These are phyloP conservation scores for Lethocerus indicus DNA, from an alignment of 1,140 invertebrate genomes.

Conservation along the genomic window DNA sequence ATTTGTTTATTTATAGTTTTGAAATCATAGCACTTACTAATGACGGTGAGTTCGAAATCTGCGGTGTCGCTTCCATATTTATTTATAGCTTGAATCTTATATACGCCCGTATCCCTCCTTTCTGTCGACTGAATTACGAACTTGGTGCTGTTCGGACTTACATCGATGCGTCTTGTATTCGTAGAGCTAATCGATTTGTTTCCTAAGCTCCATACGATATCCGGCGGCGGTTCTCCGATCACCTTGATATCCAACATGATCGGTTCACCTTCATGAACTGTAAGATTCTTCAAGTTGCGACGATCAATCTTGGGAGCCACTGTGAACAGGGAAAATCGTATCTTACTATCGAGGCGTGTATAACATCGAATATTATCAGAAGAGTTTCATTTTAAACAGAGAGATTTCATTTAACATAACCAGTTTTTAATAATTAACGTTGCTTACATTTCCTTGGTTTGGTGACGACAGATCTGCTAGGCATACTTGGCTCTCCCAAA, in stretches of 20 bases:
- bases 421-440: constrained; percentile 10
- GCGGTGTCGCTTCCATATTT: constrained; percentile 75
- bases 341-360: no score
- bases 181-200: constrained; percentile 35
- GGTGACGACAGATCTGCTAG: constrained; percentile 53
- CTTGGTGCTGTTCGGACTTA: constrained; percentile 73
- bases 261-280: constrained; percentile 65
- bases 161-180: constrained; percentile 43
- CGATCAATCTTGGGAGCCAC: constrained; percentile 86
- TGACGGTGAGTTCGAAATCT: constrained; percentile 79
- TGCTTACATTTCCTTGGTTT: constrained; percentile 73
- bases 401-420: no score
- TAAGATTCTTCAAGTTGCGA: constrained; percentile 54
- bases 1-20: no score
- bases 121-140: constrained; percentile 66
- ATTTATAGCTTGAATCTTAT: constrained; percentile 70
- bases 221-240: constrained; percentile 66
- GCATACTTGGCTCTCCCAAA: constrained; percentile 58
- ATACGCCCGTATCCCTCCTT: constrained; percentile 69
- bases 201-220: constrained; percentile 52
- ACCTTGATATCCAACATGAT: constrained; percentile 71
- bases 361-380: no score
- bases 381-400: no score
- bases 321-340: constrained; percentile 27
- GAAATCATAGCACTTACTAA: constrained; percentile 44